Conservation (phyloP, 35 echinoderm and acorn worm genomes). For the Heliocidaris tuberculata region DNA sequence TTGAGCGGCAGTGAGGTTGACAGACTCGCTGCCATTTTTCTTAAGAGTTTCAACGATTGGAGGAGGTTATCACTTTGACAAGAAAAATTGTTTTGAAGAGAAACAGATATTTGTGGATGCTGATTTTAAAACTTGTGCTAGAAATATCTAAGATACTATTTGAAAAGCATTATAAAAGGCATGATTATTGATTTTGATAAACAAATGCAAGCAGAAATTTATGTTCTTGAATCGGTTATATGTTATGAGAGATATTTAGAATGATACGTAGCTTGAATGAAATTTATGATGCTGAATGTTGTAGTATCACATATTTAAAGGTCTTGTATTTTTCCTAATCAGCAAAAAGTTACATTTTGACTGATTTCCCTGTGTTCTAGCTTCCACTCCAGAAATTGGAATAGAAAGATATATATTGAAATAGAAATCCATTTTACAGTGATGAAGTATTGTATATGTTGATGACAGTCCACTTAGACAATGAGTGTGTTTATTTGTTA, state of each 20-base stretch:
- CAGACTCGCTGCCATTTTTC: not conserved
- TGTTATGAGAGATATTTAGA: not conserved
- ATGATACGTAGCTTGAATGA: not conserved
- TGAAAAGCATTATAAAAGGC: not conserved
- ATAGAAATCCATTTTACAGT: not conserved
- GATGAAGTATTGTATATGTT: not conserved
- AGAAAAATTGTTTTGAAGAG: not conserved
- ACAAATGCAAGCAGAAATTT: not conserved
- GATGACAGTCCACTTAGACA: not conserved
- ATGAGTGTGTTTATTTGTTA: not conserved
- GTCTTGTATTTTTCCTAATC: constrained; percentile 12
- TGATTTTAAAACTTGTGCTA: constrained; percentile 5
- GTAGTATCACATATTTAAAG: not conserved
- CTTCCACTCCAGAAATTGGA: not conserved
- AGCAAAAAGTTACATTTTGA: not conserved
- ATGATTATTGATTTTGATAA: not conserved
- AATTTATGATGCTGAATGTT: not conserved
- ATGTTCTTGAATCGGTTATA: not conserved
- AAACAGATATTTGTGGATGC: not conserved
- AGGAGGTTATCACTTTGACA: not conserved
- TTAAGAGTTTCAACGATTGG: not conserved
- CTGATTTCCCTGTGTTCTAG: not conserved
- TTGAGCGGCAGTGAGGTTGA: not conserved
- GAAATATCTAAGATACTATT: not conserved
- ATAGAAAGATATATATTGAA: constrained; percentile 14